Conservation (phyloP, 1,140 invertebrate species). For the Dreissena rostriformis region DNA sequence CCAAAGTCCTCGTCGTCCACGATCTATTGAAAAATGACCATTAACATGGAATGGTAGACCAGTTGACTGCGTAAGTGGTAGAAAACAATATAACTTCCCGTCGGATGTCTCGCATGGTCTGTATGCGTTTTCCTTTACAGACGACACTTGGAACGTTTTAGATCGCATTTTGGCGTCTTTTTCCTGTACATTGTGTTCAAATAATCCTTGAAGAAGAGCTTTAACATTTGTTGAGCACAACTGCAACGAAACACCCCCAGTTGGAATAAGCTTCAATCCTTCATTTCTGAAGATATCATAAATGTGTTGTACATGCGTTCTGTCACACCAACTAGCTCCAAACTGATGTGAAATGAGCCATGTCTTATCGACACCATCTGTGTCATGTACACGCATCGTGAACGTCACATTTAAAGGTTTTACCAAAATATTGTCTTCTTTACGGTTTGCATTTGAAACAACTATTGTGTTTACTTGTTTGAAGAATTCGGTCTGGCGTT, state of each 20-base stretch:
- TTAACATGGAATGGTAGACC: conserved; percentile 27
- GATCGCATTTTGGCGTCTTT: conserved; percentile 16
- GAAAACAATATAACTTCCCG: conserved; percentile 23
- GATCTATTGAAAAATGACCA: conserved; percentile 63
- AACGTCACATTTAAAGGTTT: conserved; percentile 23
- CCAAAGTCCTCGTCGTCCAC: conserved; percentile 68
- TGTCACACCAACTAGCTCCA: conserved; percentile 55
- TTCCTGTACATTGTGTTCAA: conserved; percentile 18
- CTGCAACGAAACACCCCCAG: conserved; percentile 71
- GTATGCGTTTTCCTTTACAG: background rate
- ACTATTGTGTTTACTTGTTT: conserved; percentile 6
- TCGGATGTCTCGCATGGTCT: background rate
- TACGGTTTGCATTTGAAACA: background rate
- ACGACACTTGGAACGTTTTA: background rate
- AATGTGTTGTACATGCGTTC: too few relatives aligned
- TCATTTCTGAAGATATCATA: too few relatives aligned
- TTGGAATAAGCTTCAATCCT: conserved; percentile 58
- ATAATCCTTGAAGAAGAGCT: background rate
- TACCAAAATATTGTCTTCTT: conserved; percentile 16
- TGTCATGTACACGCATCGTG: conserved; percentile 53
- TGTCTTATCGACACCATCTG: conserved; percentile 3
- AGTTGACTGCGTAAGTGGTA: conserved; percentile 16
- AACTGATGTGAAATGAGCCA: conserved; percentile 68
- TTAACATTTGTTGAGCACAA: background rate
- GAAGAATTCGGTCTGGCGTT: conserved; percentile 41